phyloP scores from a whole-genome alignment of 2,113 vertebrate genomes.

The Procavia capensis region DNA sequence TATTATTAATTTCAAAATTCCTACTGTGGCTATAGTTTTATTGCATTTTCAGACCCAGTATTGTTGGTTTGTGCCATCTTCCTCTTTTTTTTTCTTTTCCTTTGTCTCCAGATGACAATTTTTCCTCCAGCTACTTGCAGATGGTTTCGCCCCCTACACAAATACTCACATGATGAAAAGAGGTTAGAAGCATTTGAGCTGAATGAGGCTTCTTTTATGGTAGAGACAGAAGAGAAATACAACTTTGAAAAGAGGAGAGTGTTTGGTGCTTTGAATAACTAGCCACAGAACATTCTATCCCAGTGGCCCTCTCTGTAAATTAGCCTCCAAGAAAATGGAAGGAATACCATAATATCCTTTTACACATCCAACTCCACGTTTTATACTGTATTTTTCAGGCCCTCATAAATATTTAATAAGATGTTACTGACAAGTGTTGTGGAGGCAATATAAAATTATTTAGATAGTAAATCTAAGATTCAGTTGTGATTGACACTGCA shows the following conservation, averaged over 20 bases:
- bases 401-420: conserved; percentile 27
- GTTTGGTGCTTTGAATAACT: not conserved
- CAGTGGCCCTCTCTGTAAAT: not conserved
- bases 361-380: not conserved
- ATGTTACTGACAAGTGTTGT: not conserved
- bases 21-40: not conserved
- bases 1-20: not conserved
- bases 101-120: not conserved
- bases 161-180: not conserved
- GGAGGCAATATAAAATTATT: not conserved
- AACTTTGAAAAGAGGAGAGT: not conserved
- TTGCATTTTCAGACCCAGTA: not conserved
- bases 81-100: not conserved
- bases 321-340: not conserved
- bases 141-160: not conserved
- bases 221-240: not conserved
- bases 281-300: not conserved
- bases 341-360: not conserved
- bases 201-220: not conserved
- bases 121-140: not conserved
- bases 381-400: conserved; percentile 39
- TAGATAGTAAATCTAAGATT: not conserved
- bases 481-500: not conserved
- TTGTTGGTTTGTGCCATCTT: not conserved
- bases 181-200: not conserved